phyloP scores from a whole-genome alignment of 2,888 invertebrate genomes.

The Hemaris fuciformis region DNA sequence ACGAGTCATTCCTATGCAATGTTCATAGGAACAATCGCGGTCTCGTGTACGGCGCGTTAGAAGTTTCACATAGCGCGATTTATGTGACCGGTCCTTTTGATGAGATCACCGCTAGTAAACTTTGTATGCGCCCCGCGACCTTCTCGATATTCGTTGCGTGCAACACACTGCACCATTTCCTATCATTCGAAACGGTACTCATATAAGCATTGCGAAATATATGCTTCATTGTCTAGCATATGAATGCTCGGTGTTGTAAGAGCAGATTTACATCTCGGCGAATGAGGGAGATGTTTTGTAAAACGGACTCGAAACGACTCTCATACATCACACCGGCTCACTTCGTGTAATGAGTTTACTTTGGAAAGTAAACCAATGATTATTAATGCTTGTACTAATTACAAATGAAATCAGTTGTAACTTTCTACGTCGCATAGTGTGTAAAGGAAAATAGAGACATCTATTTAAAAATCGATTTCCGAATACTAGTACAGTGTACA shows the following conservation, averaged over 20 bases:
- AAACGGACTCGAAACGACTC: constrained; percentile 20
- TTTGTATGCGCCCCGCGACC: constrained; percentile 76
- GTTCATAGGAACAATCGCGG: constrained; percentile 82
- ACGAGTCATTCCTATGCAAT: constrained; percentile 76
- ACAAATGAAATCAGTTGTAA: too few species aligned
- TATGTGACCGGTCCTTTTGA: constrained; percentile 80
- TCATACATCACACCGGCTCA: neutral
- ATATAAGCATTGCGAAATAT: constrained; percentile 65
- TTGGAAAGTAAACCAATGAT: neutral
- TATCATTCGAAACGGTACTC: constrained; percentile 68
- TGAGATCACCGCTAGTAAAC: constrained; percentile 74
- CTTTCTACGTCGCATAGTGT: too few species aligned
- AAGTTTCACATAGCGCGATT: constrained; percentile 78
- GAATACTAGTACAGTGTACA: neutral
- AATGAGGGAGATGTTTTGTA: constrained; percentile 18
- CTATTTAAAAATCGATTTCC: neutral
- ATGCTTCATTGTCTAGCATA: constrained; percentile 69
- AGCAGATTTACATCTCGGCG: constrained; percentile 35
- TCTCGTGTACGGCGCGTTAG: constrained; percentile 79
- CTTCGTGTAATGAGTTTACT: neutral
- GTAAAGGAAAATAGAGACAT: too few species aligned
- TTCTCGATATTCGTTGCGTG: constrained; percentile 72
- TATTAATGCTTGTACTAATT: too few species aligned
- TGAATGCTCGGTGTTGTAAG: constrained; percentile 52
- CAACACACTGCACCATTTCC: constrained; percentile 75